Evolutionary conservation across 2,888 invertebrate species (phyloP).

Genomic region (Sminthurinus aureus): DNA sequence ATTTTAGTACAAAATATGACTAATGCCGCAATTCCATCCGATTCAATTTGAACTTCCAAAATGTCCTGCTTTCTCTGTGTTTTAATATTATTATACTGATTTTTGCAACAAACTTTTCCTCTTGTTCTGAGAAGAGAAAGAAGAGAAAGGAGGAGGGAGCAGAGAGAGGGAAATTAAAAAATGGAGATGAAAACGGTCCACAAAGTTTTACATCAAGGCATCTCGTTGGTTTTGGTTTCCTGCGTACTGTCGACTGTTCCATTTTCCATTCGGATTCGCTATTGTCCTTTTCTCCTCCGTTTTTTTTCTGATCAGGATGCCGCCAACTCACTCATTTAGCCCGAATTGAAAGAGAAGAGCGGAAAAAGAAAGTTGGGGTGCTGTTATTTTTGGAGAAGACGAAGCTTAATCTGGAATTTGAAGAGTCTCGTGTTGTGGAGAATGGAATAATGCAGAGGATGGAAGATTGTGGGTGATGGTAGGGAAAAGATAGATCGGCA

Average conservation of each 20-base stretch:
- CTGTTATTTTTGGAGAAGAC: neutral
- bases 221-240: too few relatives aligned
- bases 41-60: too few relatives aligned
- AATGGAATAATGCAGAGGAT: constrained; percentile 27
- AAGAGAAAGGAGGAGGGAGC: neutral
- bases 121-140: neutral
- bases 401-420: constrained; percentile 25
- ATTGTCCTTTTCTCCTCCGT: neutral
- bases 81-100: too few relatives aligned
- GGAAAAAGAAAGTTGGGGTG: neutral
- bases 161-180: too few relatives aligned
- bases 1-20: too few relatives aligned
- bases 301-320: neutral
- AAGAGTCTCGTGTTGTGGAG: neutral
- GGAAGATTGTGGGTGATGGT: constrained; percentile 24
- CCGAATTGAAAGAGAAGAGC: neutral
- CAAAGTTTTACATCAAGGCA: too few relatives aligned
- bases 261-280: too few relatives aligned
- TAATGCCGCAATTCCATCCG: too few relatives aligned
- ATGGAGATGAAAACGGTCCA: too few relatives aligned
- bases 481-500: constrained; percentile 28
- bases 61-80: too few relatives aligned
- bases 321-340: constrained; percentile 22
- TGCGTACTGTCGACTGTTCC: too few relatives aligned
- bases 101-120: too few relatives aligned